phyloP scores from a whole-genome alignment of 2,113 vertebrate species.

The Pyrgilauda ruficollis region DNA sequence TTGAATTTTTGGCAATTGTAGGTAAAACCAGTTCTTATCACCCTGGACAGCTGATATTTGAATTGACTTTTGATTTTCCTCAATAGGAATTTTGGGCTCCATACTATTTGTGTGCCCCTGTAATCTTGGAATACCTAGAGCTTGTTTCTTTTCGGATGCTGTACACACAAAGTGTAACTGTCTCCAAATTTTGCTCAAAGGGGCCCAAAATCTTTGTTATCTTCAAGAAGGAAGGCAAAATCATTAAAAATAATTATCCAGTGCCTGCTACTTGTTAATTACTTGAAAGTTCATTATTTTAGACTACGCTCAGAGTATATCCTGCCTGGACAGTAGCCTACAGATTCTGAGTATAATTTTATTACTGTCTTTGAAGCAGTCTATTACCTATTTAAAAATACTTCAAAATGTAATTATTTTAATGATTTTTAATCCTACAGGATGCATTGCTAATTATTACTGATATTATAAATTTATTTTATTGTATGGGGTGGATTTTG shows the following conservation, averaged over 20 bases:
- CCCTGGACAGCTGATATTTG: neutral
- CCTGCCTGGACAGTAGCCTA: conserved; percentile 44
- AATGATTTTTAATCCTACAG: conserved; percentile 67
- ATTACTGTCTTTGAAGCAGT: conserved; percentile 47
- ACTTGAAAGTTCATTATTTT: conserved; percentile 32
- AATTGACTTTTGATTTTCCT: neutral
- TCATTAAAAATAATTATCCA: neutral
- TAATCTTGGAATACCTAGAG: neutral
- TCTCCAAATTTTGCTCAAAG: neutral
- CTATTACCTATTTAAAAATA: conserved; percentile 64
- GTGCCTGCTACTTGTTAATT: conserved; percentile 18
- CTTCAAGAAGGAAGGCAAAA: neutral
- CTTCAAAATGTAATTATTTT: conserved; percentile 63
- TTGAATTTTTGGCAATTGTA: neutral
- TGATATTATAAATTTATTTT: conserved; percentile 67
- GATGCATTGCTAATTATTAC: conserved; percentile 72
- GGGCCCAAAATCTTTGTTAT: neutral
- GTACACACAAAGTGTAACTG: neutral
- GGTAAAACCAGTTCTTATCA: neutral
- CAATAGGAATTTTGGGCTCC: neutral
- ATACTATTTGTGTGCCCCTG: neutral
- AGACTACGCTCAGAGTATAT: neutral
- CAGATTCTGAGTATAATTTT: conserved; percentile 31
- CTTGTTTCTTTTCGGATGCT: neutral
- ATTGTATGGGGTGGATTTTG: conserved; percentile 62